These are phyloP conservation scores for Trachelus stipa DNA, from an alignment of 2,888 invertebrate species.

Conservation along the genomic window DNA sequence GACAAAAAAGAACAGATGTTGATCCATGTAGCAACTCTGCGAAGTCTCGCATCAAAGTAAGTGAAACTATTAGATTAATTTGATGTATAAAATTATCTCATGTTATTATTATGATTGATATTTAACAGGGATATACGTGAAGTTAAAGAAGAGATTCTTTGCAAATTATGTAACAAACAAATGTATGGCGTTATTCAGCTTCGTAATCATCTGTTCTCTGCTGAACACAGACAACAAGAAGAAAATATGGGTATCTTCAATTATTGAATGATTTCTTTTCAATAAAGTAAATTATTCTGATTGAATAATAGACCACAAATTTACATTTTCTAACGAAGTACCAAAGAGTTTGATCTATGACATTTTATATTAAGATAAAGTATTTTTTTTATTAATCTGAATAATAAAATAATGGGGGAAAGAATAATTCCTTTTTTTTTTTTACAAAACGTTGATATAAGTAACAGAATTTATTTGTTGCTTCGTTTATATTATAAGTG, in stretches of 20 bases:
- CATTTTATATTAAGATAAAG: neutral
- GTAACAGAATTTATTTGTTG: neutral
- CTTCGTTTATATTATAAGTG: neutral
- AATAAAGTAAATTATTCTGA: neutral
- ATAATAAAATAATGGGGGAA: neutral
- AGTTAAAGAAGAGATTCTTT: conserved; percentile 54
- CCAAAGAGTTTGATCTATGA: neutral
- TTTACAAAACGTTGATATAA: neutral
- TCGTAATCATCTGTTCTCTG: conserved; percentile 69
- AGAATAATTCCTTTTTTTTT: neutral
- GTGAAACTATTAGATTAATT: conserved; percentile 34
- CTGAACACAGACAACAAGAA: conserved; percentile 67
- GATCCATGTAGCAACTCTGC: conserved; percentile 67
- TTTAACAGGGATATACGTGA: conserved; percentile 45
- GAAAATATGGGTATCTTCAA: conserved; percentile 55
- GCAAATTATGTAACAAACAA: conserved; percentile 67
- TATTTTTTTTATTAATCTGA: neutral
- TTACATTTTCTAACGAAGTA: neutral
- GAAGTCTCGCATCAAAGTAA: conserved; percentile 67
- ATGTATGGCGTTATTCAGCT: conserved; percentile 66
- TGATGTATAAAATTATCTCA: conserved; percentile 11
- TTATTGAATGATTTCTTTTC: neutral
- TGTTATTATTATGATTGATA: conserved; percentile 21
- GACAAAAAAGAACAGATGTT: conserved; percentile 58
- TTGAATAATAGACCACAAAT: neutral